Base-by-base conservation (phyloP, 1,140 invertebrate genomes). In the Macrotrachela quadricornifera region DNA sequence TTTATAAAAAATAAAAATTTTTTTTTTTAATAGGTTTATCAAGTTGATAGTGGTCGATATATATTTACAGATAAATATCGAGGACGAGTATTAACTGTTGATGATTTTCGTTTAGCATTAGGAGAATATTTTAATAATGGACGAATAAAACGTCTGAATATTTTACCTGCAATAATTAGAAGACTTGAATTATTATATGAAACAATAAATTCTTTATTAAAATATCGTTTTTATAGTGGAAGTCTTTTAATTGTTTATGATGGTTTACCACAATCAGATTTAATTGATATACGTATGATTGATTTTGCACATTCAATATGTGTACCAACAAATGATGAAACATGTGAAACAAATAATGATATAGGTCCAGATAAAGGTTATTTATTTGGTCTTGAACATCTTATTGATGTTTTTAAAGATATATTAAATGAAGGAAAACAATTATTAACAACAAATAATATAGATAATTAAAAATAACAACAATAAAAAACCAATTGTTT, bases 201-300 rank as follows among this genome's bases (percentile, higher is more conserved):
- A 46, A 80, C 81, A 44, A 79, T 90, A 58, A 78, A 82, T 64
- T 80, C 80, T 65, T 82, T 87, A 69, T 81, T 81, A 59, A 83
- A 79, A 65, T 92, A 86, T 67, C 74, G 88, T 59, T 94, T 91
- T 69, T 94, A 91, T 72, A 91, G 86, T 14, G 87, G 85, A 78
- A 79, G 86, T 10, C 71, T 92, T 39, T 72, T 92, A 21, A 80
- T 94, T 56, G 83, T 90, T 17, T 92, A 90, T 67, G 85, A 91
- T 68, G 85, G 85, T 6, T 15, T 14, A 14, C 41, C 41, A 14
- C 21, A 30, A 30, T 30, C 21, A 4, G 21, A 30, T 30, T 8
- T 30, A 8, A 30, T 30, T 30, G 82, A 86, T 64, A 78, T 87
- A 1, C 76, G 84, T 58, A 83, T 92, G 75, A 91, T 92, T 56